Evolutionary conservation across 2,113 vertebrate species (phyloP), one percentile per base, ranked within the genome.

Genomic region (Toxotes chatareus): DNA sequence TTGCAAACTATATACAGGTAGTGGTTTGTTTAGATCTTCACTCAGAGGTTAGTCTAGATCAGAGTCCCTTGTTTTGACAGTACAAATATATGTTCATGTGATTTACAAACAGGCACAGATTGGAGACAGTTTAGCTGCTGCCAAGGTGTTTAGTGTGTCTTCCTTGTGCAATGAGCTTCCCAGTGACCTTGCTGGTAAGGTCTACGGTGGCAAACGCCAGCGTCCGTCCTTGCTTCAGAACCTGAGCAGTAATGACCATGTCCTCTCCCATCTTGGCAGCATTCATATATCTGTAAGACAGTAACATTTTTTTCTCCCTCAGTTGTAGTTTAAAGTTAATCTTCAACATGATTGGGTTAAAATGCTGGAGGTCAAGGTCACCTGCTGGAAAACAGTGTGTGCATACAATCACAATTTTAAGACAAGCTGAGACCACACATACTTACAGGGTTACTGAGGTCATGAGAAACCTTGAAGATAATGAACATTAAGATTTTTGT

Each of bases 81-180:
- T 46, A 31, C 16, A 27, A 4, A 40, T 17, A 55, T 1, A 79
- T 12, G 14, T 62, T 49, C 16, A 8, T 47, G 38, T 53, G 19
- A 31, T 57, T 27, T 57, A 65, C 34, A 77, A 3, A 74, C 3
- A 71, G n/a, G 59, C 79, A 89, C 59, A 92, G 1, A 27, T 0
- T 2, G 7, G n/a, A 3, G 65, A 31, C 34, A 7, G 5, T 63
- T 89, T 55, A 94, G 81, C 89, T 82, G 83, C 82, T 92, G 47
- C 97, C 97, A 9, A 99, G 77, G 92, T 97, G 95, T 86, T 99
- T 99, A 3, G 98, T 99, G 84, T 99, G 97, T 88, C 97, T 94
- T 27, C 98, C 98, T 93, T 99, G 97, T 67, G 98, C 98, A 72
- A 99, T 93, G 70, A 98, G 70, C 88, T 97, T 98, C 70, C 98